Base-by-base conservation (phyloP, 2,797 vertebrate genomes). In the Cynodonichthys magdalenae region DNA sequence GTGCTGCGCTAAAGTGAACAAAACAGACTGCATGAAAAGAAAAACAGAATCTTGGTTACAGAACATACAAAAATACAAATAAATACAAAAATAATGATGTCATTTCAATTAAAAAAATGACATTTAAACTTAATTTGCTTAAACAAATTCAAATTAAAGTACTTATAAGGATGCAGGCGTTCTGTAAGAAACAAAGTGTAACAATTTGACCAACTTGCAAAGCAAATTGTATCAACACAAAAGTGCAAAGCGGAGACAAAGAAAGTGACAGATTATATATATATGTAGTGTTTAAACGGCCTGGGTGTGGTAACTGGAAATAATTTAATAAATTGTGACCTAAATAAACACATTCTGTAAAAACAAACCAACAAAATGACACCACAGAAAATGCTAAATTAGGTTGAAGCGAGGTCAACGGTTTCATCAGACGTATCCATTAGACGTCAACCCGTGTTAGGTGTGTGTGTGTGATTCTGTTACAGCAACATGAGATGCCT, bases 401-500 rank as follows among this genome's bases (percentile, higher is more conserved):
- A 24, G 68, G 48, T 74, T 74, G 78, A 77, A 36, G 44, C 58
- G 15, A 72, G 58, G 60, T 58, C 49, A 71, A 41, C 55, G 69
- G 67, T 73, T 74, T 71, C 61, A 48, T 71, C 55, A 67, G 54
- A 74, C 27, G 12, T 66, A 9, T 68, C 71, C 61, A 46, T 71
- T 57, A 69, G 54, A 74, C 34, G 12, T 68, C 36, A 63, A 74
- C 80, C 76, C 59, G 59, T 68, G 54, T 39, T 10, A 11, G 63
- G 72, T 24, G 24, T 24, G 24, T 24, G 24, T 24, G 24, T 24
- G 24, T 24, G 24, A 66, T 77, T 83, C 62, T 69, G 56, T 84
- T 71, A 89, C 74, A 88, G 82, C 73, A 86, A 85, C 55, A 81
- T 73, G 69, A 89, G 79, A 92, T 75, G 88, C 85, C 89, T 90